Conservation (phyloP, 2,888 invertebrate species). For the Xanthia icteritia region DNA sequence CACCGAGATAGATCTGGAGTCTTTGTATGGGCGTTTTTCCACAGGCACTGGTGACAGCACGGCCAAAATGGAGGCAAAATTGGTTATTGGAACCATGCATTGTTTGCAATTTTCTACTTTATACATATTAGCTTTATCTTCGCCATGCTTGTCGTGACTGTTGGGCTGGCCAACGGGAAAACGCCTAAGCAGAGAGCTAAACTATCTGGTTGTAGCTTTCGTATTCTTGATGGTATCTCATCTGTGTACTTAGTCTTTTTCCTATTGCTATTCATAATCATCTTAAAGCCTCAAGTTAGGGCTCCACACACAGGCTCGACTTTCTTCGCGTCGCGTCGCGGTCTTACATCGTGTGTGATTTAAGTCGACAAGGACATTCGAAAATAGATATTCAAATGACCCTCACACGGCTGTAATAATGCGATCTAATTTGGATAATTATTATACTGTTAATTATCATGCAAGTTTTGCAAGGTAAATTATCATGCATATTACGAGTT, state of each 20-base stretch:
- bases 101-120: neutral
- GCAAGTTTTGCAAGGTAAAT: neutral
- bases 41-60: neutral
- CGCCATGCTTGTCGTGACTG: neutral
- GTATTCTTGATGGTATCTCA: neutral
- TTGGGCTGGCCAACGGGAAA: neutral
- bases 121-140: neutral
- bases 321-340: neutral
- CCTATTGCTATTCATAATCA: neutral
- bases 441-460: neutral
- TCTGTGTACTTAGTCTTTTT: neutral
- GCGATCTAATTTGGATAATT: neutral
- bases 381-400: neutral
- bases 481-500: neutral
- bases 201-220: slow-evolving; percentile 10
- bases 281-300: neutral
- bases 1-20: neutral
- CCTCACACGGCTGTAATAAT: neutral
- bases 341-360: neutral
- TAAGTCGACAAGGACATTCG: neutral
- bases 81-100: neutral
- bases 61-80: neutral
- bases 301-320: too few species aligned
- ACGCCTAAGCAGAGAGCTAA: neutral
- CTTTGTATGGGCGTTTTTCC: neutral